These are phyloP conservation scores for Tyrannus savana DNA, from an alignment of 2,113 vertebrate species.

Conservation along the genomic window DNA sequence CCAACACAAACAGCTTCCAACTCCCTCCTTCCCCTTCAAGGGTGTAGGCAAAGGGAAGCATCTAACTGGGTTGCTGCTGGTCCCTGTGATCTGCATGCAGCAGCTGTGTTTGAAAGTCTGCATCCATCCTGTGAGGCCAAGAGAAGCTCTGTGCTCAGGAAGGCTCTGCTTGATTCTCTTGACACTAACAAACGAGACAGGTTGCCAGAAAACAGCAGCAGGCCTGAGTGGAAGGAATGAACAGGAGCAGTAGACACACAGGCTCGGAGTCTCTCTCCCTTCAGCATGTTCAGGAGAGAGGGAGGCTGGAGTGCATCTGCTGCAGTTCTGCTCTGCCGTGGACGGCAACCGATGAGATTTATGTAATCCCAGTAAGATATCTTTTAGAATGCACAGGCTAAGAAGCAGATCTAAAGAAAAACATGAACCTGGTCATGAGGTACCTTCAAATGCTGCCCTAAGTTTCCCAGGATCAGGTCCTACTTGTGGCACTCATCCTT, in stretches of 20 bases:
- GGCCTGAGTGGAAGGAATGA: background rate
- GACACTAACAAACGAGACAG: background rate
- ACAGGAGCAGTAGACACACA: background rate
- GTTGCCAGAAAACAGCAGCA: background rate
- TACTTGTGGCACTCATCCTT: background rate
- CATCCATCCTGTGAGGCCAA: background rate
- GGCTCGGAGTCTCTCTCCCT: background rate
- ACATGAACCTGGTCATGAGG: background rate
- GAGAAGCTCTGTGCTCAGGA: background rate
- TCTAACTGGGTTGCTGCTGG: background rate
- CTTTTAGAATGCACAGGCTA: background rate
- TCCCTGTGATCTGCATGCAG: background rate
- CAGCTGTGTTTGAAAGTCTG: background rate
- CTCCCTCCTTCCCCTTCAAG: background rate
- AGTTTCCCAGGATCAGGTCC: background rate
- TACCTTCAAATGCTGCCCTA: background rate
- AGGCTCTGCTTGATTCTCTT: background rate
- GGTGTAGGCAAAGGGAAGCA: background rate
- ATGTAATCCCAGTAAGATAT: background rate
- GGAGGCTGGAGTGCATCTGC: accelerated
- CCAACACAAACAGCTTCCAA: background rate
- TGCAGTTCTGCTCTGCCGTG: background rate
- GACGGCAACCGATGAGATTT: accelerated
- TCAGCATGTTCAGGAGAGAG: background rate
- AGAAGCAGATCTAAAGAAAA: background rate